Conservation (phyloP, 1,140 invertebrate species). For the Drosophila teissieri region DNA sequence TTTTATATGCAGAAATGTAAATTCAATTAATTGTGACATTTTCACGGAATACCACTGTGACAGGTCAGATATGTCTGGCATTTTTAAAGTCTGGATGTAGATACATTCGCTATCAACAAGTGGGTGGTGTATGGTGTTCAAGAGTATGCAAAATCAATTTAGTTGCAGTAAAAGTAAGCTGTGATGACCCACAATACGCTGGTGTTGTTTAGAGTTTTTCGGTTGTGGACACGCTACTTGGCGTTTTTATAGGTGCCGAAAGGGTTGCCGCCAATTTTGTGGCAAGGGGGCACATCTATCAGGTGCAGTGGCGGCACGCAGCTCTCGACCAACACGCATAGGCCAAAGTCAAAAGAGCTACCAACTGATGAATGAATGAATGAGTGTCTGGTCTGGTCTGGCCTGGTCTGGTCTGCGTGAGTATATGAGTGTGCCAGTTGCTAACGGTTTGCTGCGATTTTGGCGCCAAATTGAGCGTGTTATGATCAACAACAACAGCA, state of each 20-base stretch:
- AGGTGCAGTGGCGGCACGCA: conserved; percentile 67
- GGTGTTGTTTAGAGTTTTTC: conserved; percentile 54
- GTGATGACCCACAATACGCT: conserved; percentile 35
- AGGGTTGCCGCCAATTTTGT: conserved; percentile 22
- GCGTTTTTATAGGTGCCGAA: conserved; percentile 52
- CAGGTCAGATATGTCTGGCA: not conserved
- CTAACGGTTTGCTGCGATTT: conserved; percentile 61
- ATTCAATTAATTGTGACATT: conserved; percentile 78
- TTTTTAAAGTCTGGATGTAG: not conserved
- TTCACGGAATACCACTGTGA: conserved; percentile 42
- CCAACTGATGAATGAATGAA: conserved; percentile 67
- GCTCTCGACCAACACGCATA: conserved; percentile 67
- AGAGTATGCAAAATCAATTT: conserved; percentile 51
- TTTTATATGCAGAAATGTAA: conserved; percentile 61
- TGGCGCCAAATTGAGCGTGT: conserved; percentile 77
- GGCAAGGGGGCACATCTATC: conserved; percentile 29
- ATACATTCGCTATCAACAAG: conserved; percentile 19
- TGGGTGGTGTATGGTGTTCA: conserved; percentile 1
- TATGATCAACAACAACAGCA: conserved; percentile 62
- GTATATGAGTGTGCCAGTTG: conserved; percentile 15
- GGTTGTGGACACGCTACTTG: conserved; percentile 75
- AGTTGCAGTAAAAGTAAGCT: conserved; percentile 59
- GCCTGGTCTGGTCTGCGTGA: conserved; percentile 16
- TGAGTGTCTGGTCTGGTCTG: conserved; percentile 45
- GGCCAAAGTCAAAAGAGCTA: conserved; percentile 44